These are phyloP conservation scores for Argyrosomus regius DNA, from an alignment of 2,797 vertebrate species.

Conservation along the genomic window DNA sequence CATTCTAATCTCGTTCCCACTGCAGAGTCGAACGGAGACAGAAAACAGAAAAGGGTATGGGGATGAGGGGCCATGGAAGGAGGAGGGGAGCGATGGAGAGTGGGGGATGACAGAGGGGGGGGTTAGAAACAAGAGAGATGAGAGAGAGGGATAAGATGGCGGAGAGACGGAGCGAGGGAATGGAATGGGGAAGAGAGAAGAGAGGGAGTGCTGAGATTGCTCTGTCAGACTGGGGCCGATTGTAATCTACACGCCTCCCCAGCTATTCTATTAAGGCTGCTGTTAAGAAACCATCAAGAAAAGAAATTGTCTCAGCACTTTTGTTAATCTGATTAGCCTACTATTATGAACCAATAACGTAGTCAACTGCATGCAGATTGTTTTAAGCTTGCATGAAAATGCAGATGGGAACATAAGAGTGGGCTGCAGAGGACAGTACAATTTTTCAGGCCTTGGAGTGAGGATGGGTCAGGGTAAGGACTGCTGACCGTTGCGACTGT, in stretches of 20 bases:
- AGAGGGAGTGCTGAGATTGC: constrained; percentile 82
- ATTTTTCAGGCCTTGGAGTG: constrained; percentile 18
- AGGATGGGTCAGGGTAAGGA: neutral
- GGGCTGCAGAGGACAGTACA: constrained; percentile 27
- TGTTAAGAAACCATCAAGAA: constrained; percentile 88
- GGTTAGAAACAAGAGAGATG: constrained; percentile 70
- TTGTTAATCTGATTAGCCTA: constrained; percentile 87
- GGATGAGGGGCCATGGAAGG: constrained; percentile 46
- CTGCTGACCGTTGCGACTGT: constrained; percentile 94
- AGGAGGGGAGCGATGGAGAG: constrained; percentile 34
- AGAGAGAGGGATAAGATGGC: constrained; percentile 81
- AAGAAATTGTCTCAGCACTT: constrained; percentile 87
- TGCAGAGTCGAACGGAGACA: constrained; percentile 77
- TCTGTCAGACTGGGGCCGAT: constrained; percentile 80
- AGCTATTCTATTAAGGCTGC: constrained; percentile 87
- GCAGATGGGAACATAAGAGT: constrained; percentile 62
- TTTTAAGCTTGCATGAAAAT: constrained; percentile 74
- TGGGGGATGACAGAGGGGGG: constrained; percentile 22
- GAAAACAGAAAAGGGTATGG: constrained; percentile 74
- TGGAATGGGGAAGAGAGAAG: constrained; percentile 55
- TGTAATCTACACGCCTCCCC: constrained; percentile 86
- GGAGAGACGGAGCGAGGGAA: constrained; percentile 69
- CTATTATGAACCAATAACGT: constrained; percentile 87
- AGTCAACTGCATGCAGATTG: constrained; percentile 82
- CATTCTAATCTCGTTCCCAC: constrained; percentile 86